Evolutionary conservation across 23 tunicate genomes (phyloP), one percentile per base, ranked within the genome.

Genomic region (Halocynthia aurantium): DNA sequence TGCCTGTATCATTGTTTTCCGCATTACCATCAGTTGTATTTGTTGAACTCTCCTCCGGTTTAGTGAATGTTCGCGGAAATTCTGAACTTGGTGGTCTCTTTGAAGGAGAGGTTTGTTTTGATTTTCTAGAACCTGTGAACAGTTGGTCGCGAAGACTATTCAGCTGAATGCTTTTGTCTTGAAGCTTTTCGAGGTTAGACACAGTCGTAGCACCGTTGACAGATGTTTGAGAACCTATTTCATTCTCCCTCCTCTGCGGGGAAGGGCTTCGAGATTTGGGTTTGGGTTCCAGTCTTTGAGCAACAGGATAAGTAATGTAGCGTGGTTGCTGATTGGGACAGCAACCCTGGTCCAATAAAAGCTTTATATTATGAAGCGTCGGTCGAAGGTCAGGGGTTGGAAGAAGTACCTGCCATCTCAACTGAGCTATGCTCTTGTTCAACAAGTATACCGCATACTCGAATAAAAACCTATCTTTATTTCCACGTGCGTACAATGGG

Each of bases 341-440:
- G 64, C 55, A 20, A 4, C 64, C 63, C 19, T 13, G 50, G 10
- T 84, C 86, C 62, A 90, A 52, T 8, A 90, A 58, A 8, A 81
- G 55, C 53, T 81, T 82, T 2, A 90, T 76, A 56, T 90, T 90
- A 10, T 77, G 31, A 52, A 90, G 53, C 22, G 97, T 90, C 51
- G 89, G 76, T 22, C 90, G 70, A 10, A 90, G 64, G 69, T 90
- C 90, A 9, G 85, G 40, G 7, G 97, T 90, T 5, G 81, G 83
- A 20, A 84, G 71, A 8, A 86, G 87, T 63, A 78, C 77, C 18
- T 71, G 62, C 67, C 76, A 90, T 8, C 97, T 84, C 19, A 90
- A 69, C 50, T 90, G 97, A 12, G 90, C 97, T 10, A 90, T 78
- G 62, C 85, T 81, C 56, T 84, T 90, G 70, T 90, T 90, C 19